phyloP scores from a whole-genome alignment of 1,140 invertebrate species.

The Arctopsyche grandis region DNA sequence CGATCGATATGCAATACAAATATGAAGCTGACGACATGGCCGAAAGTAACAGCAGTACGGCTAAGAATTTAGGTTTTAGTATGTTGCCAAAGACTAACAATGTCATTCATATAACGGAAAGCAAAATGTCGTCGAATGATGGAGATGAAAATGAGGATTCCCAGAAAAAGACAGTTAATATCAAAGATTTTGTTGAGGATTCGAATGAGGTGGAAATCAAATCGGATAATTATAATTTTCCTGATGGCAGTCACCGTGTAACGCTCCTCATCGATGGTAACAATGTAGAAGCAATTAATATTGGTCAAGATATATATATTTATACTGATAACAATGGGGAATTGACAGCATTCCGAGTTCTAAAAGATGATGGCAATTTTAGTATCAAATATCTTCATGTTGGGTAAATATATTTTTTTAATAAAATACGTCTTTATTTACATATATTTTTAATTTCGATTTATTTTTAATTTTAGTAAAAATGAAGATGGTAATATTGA shows the following conservation, averaged over 20 bases:
- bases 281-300: slow-evolving; percentile 65
- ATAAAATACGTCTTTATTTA: neutral
- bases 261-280: slow-evolving; percentile 65
- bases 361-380: slow-evolving; percentile 56
- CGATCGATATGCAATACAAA: slow-evolving; percentile 43
- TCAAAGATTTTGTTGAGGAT: slow-evolving; percentile 32
- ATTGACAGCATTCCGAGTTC: slow-evolving; percentile 63
- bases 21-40: slow-evolving; percentile 1
- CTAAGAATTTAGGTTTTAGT: slow-evolving; percentile 17
- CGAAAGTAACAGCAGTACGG: neutral
- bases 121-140: neutral
- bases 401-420: slow-evolving; percentile 58
- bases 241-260: slow-evolving; percentile 58
- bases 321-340: slow-evolving; percentile 63
- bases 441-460: slow-evolving; percentile 1
- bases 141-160: neutral
- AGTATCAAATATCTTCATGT: slow-evolving; percentile 65
- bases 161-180: neutral
- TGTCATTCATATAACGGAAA: neutral
- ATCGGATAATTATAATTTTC: slow-evolving; percentile 45
- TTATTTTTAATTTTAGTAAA: slow-evolving; percentile 58
- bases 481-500: slow-evolving; percentile 66
- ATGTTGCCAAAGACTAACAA: slow-evolving; percentile 20
- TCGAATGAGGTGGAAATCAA: slow-evolving; percentile 41
- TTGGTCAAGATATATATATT: slow-evolving; percentile 64